Percentiles rank a stretch among this genome's conserved stretches.
Conservation (phyloP, 1,140 invertebrate species). For the Diachasma alloeum region DNA sequence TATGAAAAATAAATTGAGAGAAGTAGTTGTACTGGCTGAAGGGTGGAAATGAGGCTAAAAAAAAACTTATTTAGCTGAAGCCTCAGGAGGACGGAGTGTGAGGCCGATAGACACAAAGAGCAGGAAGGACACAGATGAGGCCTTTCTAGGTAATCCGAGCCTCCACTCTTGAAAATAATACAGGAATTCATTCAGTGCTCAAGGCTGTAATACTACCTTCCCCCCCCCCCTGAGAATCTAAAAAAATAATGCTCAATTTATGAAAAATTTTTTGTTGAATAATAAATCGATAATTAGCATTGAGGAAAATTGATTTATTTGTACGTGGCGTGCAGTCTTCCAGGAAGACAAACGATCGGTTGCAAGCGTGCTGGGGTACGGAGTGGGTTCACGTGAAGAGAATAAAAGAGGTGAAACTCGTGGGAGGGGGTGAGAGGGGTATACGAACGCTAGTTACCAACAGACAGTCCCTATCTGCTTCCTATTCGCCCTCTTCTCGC, state of each 20-base stretch:
- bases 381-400: background rate
- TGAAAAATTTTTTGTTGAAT: background rate
- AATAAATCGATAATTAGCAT: slow-evolving; percentile 1
- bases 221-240: too few relatives aligned
- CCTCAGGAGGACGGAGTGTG: background rate
- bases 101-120: slow-evolving; percentile 14
- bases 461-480: slow-evolving; percentile 15
- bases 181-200: background rate
- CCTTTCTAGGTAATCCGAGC: slow-evolving; percentile 4
- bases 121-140: slow-evolving; percentile 1
- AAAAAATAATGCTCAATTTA: background rate
- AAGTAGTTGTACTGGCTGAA: too few relatives aligned
- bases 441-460: slow-evolving; percentile 17
- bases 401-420: background rate
- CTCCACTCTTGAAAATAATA: background rate
- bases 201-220: background rate
- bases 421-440: background rate
- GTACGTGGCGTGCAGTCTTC: slow-evolving; percentile 22
- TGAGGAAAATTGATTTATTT: slow-evolving; percentile 11
- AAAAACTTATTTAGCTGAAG: background rate
- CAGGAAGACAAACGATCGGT: slow-evolving; percentile 22
- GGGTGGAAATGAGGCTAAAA: background rate
- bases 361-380: slow-evolving; percentile 13
- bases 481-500: background rate
- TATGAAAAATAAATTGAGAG: too few relatives aligned